A percentile compares a stretch with the other conserved stretches of the same genome.
Conservation (phyloP, 1,140 invertebrate species). For the Drosophila baimaii region DNA sequence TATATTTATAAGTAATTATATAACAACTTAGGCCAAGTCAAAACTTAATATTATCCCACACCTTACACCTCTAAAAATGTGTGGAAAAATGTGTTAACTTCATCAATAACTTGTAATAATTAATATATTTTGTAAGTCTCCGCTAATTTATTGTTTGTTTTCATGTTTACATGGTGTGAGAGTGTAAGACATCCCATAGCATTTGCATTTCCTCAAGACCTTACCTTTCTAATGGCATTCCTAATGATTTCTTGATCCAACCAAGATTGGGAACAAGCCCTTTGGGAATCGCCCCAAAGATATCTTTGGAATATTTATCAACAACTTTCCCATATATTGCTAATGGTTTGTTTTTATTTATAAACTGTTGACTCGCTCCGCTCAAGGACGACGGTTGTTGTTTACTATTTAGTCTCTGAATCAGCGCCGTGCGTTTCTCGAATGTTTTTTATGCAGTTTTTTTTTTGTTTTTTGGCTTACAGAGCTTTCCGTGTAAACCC, state of each 20-base stretch:
- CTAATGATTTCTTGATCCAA: conserved; percentile 23
- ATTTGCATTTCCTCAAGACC: conserved; percentile 4
- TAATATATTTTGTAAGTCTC: conserved; percentile 2
- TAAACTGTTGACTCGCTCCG: conserved; percentile 33
- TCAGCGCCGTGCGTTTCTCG: conserved; percentile 31
- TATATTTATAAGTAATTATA: background rate
- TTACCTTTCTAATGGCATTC: conserved; percentile 12
- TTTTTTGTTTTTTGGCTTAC: conserved; percentile 1
- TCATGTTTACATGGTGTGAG: background rate
- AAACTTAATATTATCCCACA: background rate
- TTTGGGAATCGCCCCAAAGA: conserved; percentile 27
- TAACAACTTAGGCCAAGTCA: background rate
- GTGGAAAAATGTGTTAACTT: conserved; percentile 6
- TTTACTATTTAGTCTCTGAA: conserved; percentile 44
- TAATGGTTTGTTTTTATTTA: conserved; percentile 49
- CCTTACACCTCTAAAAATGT: conserved; percentile 13
- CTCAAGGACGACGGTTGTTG: conserved; percentile 42
- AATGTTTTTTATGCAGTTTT: conserved; percentile 4
- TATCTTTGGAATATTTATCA: conserved; percentile 44
- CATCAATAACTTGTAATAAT: conserved; percentile 21
- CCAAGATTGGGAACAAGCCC: conserved; percentile 26
- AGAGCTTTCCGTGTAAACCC: conserved; percentile 23
- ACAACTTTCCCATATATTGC: conserved; percentile 50
- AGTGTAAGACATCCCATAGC: background rate
- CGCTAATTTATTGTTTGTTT: conserved; percentile 23